A percentile compares a stretch with the other conserved stretches of the same genome.
phyloP scores from a whole-genome alignment of 2,888 invertebrate species.

The Nasonovia ribisnigri region DNA sequence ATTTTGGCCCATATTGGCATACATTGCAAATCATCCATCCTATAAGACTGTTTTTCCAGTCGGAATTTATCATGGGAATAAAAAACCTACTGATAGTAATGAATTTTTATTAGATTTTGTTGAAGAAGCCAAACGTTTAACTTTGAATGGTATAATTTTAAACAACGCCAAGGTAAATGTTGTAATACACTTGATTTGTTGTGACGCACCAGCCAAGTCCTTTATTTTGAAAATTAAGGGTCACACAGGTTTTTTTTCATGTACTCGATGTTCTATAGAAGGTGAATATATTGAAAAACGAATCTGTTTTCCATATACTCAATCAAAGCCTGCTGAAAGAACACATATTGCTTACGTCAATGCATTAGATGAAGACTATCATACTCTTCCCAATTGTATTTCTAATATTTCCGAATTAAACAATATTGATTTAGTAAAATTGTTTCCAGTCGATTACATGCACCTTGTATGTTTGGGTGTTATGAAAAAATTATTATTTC shows the following conservation, averaged over 20 bases:
- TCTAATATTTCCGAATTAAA: too few species aligned
- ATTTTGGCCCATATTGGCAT: slow-evolving; percentile 30
- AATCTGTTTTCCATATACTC: neutral
- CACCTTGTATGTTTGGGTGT: too few species aligned
- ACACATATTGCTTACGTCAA: neutral
- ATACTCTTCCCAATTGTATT: neutral
- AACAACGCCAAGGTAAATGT: neutral
- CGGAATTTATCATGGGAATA: slow-evolving; percentile 1
- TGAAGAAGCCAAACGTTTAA: neutral
- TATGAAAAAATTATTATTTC: too few species aligned
- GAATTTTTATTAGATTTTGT: neutral
- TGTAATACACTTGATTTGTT: neutral
- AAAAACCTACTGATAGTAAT: slow-evolving; percentile 25
- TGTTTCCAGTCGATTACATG: too few species aligned
- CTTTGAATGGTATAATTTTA: neutral
- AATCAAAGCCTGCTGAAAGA: neutral
- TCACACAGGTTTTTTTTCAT: neutral
- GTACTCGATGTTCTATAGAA: neutral
- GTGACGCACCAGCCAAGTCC: neutral
- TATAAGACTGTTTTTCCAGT: slow-evolving; percentile 25
- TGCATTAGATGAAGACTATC: neutral
- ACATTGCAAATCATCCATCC: too few species aligned
- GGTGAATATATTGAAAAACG: neutral
- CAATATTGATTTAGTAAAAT: too few species aligned
- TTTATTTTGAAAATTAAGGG: neutral